Evolutionary conservation across 2,797 vertebrate genomes (phyloP), one percentile per base, ranked within the genome.

Genomic region (Muscicapa striata): DNA sequence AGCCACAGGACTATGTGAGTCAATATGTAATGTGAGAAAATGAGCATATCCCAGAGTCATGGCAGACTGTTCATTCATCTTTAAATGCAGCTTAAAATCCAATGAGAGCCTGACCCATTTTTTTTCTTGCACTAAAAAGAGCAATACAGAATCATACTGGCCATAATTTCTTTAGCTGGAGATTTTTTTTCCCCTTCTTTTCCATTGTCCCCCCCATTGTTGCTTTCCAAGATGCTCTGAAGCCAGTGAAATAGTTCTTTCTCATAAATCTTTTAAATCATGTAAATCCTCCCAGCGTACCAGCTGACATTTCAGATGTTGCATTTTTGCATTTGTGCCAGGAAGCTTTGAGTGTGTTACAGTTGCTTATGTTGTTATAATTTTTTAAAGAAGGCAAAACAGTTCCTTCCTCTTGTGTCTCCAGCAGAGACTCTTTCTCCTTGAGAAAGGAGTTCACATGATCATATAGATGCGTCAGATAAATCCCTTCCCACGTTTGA

Each of bases 221-320:
- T 62, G 57, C 84, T 96, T 89, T 96, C 85, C 87, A 91, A 77
- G 89, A 52, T 40, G 40, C 41, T 95, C 83, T 91, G 81, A 64
- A 91, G 67, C 38, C 38, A 29, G 52, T 55, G n/a, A 87, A 87
- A 87, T 40, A 58, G 9, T 70, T 83, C 61, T 74, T 94, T 75
- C 72, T 84, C 49, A 59, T 69, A 84, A 95, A 54, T 91, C 64
- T 78, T 93, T 79, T 63, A 86, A 93, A 84, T 94, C 78, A 77
- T 52, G 67, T 87, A 78, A 87, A 79, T 91, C 74, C 86, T 90
- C 80, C 83, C 48, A 16, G 83, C 0, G 3, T 87, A 80, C 58
- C 76, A 90, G 81, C 81, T 95, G 93, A 95, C 93, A 91, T 97
- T 97, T 97, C 70, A 94, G 81, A 92, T 84, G 84, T 66, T 96